These are phyloP conservation scores for human DNA, from an alignment of 2,113 vertebrate species.

Conservation along the genomic window DNA sequence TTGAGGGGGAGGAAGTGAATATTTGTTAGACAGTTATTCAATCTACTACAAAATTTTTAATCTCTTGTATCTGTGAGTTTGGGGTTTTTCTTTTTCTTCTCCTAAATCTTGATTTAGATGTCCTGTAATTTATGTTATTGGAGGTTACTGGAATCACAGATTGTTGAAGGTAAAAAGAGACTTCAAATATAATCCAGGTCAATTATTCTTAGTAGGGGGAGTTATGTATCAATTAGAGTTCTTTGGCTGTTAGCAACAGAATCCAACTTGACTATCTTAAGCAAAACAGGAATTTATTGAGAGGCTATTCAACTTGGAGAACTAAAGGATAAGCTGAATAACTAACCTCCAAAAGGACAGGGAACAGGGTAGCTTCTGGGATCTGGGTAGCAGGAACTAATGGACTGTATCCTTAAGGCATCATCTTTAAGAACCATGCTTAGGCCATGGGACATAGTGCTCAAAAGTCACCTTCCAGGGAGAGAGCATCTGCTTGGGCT, in stretches of 20 bases:
- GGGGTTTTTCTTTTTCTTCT: background rate
- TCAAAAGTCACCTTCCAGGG: background rate
- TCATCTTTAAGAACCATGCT: background rate
- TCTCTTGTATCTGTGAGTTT: background rate
- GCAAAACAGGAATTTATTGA: background rate
- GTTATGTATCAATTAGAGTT: background rate
- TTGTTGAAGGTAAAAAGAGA: background rate
- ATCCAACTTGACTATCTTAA: background rate
- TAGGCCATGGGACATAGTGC: accelerated
- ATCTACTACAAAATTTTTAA: background rate
- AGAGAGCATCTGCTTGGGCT: too few relatives aligned
- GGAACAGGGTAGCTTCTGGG: background rate
- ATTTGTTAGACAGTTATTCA: background rate
- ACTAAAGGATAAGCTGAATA: background rate
- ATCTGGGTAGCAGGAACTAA: background rate
- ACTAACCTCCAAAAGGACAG: accelerated
- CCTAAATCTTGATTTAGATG: background rate
- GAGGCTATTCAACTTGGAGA: background rate
- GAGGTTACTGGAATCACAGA: background rate
- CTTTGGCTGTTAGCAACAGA: background rate
- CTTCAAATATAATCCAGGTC: background rate
- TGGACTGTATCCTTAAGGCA: background rate
- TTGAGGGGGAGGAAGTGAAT: background rate
- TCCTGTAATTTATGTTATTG: background rate
- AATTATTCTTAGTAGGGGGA: accelerated